Conservation (phyloP, 2,888 invertebrate genomes). For the Gastrophysa polygoni region DNA sequence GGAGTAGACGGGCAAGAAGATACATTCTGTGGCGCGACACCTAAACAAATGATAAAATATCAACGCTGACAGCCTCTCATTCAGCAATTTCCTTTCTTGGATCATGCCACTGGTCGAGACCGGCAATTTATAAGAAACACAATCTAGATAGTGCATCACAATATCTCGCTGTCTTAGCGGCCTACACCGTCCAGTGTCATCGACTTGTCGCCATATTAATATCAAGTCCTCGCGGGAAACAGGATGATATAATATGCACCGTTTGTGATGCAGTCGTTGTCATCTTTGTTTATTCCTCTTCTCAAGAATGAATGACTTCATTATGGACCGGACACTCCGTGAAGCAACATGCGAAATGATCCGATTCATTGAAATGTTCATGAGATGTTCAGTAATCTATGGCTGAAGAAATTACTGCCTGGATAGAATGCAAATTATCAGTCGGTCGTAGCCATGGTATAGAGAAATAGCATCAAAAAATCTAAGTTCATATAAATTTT, state of each 20-base stretch:
- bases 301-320: conserved; percentile 4
- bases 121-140: conserved; percentile 56
- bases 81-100: conserved; percentile 5
- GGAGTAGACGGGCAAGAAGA: neutral
- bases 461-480: too few species aligned
- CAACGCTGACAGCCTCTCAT: neutral
- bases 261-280: conserved; percentile 11
- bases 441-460: too few species aligned
- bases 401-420: too few species aligned
- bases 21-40: neutral
- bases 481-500: too few species aligned
- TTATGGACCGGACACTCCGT: neutral
- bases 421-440: too few species aligned
- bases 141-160: conserved; percentile 56
- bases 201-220: conserved; percentile 58
- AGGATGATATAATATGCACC: conserved; percentile 26
- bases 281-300: neutral
- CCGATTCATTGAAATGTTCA: neutral
- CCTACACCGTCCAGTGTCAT: conserved; percentile 57
- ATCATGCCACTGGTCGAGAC: conserved; percentile 24
- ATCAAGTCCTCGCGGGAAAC: conserved; percentile 38
- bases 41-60: conserved; percentile 1
- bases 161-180: conserved; percentile 55
- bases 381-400: too few species aligned
- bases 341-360: neutral